Evolutionary conservation across 53 echinoderm and acorn worm genomes (phyloP), one percentile per base, ranked within the genome.

Genomic region (Temnopleurus reevesii): DNA sequence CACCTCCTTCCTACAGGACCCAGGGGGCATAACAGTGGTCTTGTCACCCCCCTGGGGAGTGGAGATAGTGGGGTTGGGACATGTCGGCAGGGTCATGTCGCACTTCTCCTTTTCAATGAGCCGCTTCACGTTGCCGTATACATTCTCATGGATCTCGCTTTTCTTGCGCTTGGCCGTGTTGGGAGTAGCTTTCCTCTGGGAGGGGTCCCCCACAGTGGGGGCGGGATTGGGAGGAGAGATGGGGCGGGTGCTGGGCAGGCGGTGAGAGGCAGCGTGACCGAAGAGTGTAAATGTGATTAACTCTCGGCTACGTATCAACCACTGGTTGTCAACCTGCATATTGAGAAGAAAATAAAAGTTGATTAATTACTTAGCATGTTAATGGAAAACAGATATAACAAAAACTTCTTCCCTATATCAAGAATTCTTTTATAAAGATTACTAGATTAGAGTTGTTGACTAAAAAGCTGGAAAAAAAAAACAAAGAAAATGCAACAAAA

Each of bases 111-210:
- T 94, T 65, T 98, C 93, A 60, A 95, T 93, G 88, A 95, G 95
- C 91, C 95, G 95, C 95, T 98, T 98, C 76, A 98, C 94, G 59
- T 94, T 95, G 91, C 94, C 93, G 60, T 98, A 92, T 21, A 86
- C 93, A n/a, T 87, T 90, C 38, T 93, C 92, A 41, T 83, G 86
- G 59, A 91, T 90, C 34, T 59, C 55, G 47, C 90, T 81, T 30
- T 93, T 93, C 94, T 94, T 96, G n/a, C 94, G 96, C 83, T 96
- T 96, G 76, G 92, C 91, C 27, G 89, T 43, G 81, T 91, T 57
- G 51, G 65, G 47, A 76, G 81, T 66, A 1, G 65, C 47, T 84
- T 49, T 56, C 30, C 24, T 30, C 8, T 55, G 45, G 91, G 76
- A 45, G 91, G 24, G 24, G 55, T 91, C 59, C 57, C 46, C 66